These are phyloP conservation scores for Eristalinus sepulchralis DNA, from an alignment of 2,888 invertebrate species.

Conservation along the genomic window DNA sequence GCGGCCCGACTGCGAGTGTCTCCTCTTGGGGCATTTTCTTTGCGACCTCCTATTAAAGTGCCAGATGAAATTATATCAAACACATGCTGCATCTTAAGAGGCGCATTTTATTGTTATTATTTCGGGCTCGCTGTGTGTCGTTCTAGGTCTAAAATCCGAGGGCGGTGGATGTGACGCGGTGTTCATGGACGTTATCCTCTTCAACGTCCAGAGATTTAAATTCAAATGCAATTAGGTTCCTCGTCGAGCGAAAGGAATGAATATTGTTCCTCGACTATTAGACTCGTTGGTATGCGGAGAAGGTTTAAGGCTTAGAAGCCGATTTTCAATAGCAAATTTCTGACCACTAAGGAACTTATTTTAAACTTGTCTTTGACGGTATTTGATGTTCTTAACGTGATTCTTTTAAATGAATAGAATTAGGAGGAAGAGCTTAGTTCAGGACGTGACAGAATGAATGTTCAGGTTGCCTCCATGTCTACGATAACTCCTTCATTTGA, in stretches of 20 bases:
- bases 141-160: background rate
- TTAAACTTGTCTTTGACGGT: background rate
- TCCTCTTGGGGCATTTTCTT: background rate
- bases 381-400: background rate
- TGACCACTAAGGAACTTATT: background rate
- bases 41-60: conserved; percentile 35
- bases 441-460: too few relatives aligned
- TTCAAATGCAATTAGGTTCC: conserved; percentile 39
- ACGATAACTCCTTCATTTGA: too few relatives aligned
- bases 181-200: conserved; percentile 38
- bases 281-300: background rate
- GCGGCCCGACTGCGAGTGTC: background rate
- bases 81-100: conserved; percentile 57
- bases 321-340: background rate
- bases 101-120: conserved; percentile 51
- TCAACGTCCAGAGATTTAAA: conserved; percentile 23
- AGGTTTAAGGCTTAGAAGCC: background rate
- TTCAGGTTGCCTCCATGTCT: too few relatives aligned
- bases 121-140: conserved; percentile 22
- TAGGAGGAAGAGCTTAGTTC: too few relatives aligned
- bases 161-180: conserved; percentile 17
- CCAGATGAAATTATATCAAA: conserved; percentile 66
- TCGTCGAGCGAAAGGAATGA: background rate
- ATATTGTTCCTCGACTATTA: background rate
- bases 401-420: too few relatives aligned